A percentile compares a stretch with the other conserved stretches of the same genome.
Evolutionary conservation across 2,797 vertebrate genomes (phyloP).

Genomic region (Alcedo quadribrachys): DNA sequence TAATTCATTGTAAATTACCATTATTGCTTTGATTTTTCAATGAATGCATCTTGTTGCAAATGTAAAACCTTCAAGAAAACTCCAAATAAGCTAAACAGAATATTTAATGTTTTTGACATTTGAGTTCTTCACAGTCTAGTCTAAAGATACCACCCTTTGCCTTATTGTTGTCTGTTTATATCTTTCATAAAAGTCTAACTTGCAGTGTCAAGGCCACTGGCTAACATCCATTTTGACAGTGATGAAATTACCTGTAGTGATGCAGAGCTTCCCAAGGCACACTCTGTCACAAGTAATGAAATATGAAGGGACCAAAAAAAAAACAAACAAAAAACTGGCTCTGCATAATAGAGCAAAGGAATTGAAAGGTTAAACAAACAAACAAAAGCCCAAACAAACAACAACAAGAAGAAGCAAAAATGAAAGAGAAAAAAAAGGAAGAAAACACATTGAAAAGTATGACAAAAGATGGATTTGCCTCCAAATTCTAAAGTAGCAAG

Average conservation of each 20-base stretch:
- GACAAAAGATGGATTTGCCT: background rate
- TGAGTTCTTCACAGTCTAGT: background rate
- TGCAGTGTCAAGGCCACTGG: slow-evolving; percentile 65
- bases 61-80: slow-evolving; percentile 20
- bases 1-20: background rate
- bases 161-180: slow-evolving; percentile 60
- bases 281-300: slow-evolving; percentile 44
- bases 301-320: slow-evolving; percentile 9
- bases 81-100: background rate
- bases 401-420: background rate
- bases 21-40: slow-evolving; percentile 29
- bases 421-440: background rate
- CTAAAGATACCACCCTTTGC: background rate
- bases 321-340: background rate
- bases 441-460: background rate
- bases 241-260: slow-evolving; percentile 80
- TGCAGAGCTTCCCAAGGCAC: slow-evolving; percentile 58
- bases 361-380: background rate
- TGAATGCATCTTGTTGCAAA: background rate
- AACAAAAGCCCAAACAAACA: background rate
- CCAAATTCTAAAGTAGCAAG: background rate
- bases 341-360: background rate
- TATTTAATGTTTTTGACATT: background rate
- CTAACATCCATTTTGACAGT: slow-evolving; percentile 63
- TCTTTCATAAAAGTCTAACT: slow-evolving; percentile 62